Evolutionary conservation across 2,113 vertebrate species (phyloP).

Genomic region (Aldabrachelys gigantea): DNA sequence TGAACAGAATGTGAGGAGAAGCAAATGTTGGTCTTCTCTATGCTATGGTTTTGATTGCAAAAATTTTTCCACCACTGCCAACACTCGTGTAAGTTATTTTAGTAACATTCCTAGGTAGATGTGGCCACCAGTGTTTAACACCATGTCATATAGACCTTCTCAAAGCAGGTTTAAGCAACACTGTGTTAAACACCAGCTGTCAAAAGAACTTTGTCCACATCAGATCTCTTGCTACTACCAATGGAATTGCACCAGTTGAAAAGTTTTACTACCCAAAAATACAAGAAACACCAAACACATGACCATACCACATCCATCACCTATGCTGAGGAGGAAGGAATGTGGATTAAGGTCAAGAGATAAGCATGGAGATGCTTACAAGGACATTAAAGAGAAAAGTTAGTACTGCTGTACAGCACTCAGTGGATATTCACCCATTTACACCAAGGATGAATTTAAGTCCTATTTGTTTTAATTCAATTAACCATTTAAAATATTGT

Average conservation of each 20-base stretch:
- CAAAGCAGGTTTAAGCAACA: neutral
- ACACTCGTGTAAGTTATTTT: neutral
- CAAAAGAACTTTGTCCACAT: neutral
- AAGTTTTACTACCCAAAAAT: neutral
- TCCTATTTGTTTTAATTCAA: neutral
- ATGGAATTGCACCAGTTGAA: neutral
- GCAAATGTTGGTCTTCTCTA: accelerated
- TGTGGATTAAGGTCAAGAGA: neutral
- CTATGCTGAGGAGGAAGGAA: neutral
- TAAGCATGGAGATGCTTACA: neutral
- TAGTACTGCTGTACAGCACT: no score
- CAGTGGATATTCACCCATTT: neutral
- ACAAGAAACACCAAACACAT: neutral
- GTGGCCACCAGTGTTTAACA: accelerated
- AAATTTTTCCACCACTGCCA: neutral
- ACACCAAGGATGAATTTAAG: neutral
- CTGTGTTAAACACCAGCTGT: neutral
- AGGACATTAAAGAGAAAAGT: neutral
- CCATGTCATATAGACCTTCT: neutral
- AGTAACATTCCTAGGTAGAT: neutral
- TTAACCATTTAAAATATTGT: neutral
- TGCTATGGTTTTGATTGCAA: neutral
- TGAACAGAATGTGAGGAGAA: accelerated
- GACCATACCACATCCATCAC: neutral
- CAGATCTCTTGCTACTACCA: neutral